Percentiles rank a stretch among this genome's conserved stretches.
phyloP scores from a whole-genome alignment of 2,888 invertebrate species.

The Sminthurinus aureus region DNA sequence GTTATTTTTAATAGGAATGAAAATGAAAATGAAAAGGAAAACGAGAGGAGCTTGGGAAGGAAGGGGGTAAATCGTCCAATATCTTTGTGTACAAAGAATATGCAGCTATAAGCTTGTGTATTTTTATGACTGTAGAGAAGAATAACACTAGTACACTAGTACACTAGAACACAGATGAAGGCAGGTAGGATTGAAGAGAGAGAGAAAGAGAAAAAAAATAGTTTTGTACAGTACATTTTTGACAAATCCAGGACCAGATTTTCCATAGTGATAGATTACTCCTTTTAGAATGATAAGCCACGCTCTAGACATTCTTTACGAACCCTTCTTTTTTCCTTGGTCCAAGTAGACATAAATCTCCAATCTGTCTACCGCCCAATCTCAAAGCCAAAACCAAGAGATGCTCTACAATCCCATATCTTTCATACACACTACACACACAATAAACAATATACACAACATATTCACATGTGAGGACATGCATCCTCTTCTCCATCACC shows the following conservation, averaged over 20 bases:
- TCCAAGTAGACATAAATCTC: constrained; percentile 57
- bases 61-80: not conserved
- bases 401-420: constrained; percentile 57
- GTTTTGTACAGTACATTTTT: constrained; percentile 43
- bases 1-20: not conserved
- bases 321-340: constrained; percentile 49
- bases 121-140: not conserved
- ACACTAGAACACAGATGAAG: constrained; percentile 6
- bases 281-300: constrained; percentile 60
- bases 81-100: not conserved
- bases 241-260: constrained; percentile 61
- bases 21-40: not conserved
- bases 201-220: constrained; percentile 47
- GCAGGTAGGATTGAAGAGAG: constrained; percentile 23
- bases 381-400: constrained; percentile 50
- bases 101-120: not conserved
- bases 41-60: not conserved
- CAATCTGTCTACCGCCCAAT: constrained; percentile 57
- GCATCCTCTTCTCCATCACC: not conserved
- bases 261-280: constrained; percentile 60
- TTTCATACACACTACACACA: not conserved
- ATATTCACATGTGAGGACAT: not conserved
- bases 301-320: constrained; percentile 57
- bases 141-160: not conserved
- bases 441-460: not conserved